phyloP scores from a whole-genome alignment of 2,888 invertebrate species.

The Lepidocyrtinus sp. region DNA sequence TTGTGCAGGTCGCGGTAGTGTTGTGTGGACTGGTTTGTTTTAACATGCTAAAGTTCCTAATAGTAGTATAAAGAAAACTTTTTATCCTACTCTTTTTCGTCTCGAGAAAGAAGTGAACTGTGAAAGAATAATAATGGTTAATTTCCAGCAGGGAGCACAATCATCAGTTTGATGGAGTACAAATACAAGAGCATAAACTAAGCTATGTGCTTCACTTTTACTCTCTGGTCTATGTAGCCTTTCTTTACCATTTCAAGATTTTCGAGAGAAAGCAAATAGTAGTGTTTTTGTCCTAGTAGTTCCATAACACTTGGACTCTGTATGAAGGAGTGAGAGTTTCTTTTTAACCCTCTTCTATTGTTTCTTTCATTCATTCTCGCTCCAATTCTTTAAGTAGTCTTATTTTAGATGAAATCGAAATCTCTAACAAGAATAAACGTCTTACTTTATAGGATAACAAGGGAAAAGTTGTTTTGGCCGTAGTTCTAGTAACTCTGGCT shows the following conservation, averaged over 20 bases:
- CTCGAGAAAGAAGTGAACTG: conserved; percentile 10
- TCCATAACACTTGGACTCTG: too few relatives aligned
- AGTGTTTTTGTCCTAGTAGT: too few relatives aligned
- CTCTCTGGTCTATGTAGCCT: too few relatives aligned
- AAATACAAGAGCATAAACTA: too few relatives aligned
- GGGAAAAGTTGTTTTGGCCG: conserved; percentile 14
- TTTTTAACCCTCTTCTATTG: too few relatives aligned
- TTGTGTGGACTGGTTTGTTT: background rate
- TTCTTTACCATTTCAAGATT: background rate
- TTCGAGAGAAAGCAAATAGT: too few relatives aligned
- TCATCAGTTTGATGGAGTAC: conserved; percentile 2
- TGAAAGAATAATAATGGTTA: conserved; percentile 39
- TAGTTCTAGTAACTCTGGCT: background rate
- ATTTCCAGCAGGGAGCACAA: conserved; percentile 40
- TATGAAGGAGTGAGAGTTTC: too few relatives aligned
- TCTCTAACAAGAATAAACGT: background rate
- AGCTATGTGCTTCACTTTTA: too few relatives aligned
- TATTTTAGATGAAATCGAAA: conserved; percentile 7
- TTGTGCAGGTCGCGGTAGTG: background rate
- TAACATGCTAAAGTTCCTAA: too few relatives aligned
- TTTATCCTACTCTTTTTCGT: conserved; percentile 11
- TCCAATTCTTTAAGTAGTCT: conserved; percentile 3
- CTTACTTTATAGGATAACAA: background rate
- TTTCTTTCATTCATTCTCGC: conserved; percentile 12
- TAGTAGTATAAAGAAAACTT: conserved; percentile 16